Evolutionary conservation across 2,113 vertebrate species (phyloP).

Genomic region (Notothenia rossii): DNA sequence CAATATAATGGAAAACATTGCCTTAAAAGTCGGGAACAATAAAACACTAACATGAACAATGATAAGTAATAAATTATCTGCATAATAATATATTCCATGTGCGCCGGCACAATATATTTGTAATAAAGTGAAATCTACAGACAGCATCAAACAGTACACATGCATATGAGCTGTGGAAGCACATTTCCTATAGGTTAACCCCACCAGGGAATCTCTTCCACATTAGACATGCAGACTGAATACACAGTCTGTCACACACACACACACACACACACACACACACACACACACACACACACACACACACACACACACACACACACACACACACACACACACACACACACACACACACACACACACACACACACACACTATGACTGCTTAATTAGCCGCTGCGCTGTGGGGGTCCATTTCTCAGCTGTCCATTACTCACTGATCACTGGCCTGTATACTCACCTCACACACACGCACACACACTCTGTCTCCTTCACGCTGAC

Average conservation of each 20-base stretch:
- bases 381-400: constrained; percentile 49
- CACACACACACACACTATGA: constrained; percentile 8
- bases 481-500: not conserved
- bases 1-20: not conserved
- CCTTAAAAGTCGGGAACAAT: not conserved
- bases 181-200: not conserved
- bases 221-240: constrained; percentile 29
- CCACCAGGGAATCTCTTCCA: not conserved
- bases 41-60: not conserved
- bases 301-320: constrained; percentile 15
- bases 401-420: constrained; percentile 19
- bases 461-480: constrained; percentile 2
- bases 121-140: not conserved
- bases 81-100: not conserved
- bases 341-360: constrained; percentile 25
- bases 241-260: constrained; percentile 11
- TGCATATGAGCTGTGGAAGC: not conserved
- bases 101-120: not conserved
- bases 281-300: not conserved
- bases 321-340: not conserved
- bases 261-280: constrained; percentile 16
- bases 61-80: not conserved
- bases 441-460: constrained; percentile 23
- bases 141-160: not conserved
- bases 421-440: constrained; percentile 40